Conservation (phyloP, 1,140 invertebrate genomes). For the Penaeus indicus region DNA sequence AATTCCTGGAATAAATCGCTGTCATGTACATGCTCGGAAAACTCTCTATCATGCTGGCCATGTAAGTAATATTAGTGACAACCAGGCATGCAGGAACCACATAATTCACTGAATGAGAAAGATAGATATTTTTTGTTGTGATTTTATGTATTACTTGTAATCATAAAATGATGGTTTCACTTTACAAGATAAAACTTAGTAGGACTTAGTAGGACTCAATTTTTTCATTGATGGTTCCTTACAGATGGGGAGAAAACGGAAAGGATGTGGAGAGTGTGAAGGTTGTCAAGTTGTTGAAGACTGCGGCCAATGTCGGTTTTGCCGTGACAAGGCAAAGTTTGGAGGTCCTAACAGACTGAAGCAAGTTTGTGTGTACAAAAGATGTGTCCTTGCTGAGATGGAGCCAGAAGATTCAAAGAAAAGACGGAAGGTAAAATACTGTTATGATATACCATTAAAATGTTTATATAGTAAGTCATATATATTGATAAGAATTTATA, state of each 20-base stretch:
- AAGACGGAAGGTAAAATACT: slow-evolving; percentile 50
- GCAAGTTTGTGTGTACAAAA: slow-evolving; percentile 66
- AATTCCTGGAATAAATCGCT: slow-evolving; percentile 33
- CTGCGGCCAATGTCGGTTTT: slow-evolving; percentile 66
- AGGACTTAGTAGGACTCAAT: not conserved
- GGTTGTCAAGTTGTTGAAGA: slow-evolving; percentile 67
- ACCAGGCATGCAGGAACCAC: not conserved
- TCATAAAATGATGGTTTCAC: not conserved
- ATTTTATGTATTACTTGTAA: not conserved
- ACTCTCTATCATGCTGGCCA: slow-evolving; percentile 43
- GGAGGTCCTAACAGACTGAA: slow-evolving; percentile 67
- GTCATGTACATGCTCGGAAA: slow-evolving; percentile 29
- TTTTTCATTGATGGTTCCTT: not conserved
- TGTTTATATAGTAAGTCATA: not conserved
- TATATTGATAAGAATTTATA: no score
- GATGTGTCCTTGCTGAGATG: slow-evolving; percentile 61
- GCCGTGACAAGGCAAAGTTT: slow-evolving; percentile 67
- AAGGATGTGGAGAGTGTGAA: slow-evolving; percentile 66
- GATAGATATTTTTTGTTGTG: not conserved
- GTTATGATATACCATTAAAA: not conserved
- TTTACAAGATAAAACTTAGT: not conserved
- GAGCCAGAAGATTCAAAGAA: slow-evolving; percentile 60
- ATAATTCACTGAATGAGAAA: not conserved
- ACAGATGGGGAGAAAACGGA: slow-evolving; percentile 65
- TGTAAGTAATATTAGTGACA: slow-evolving; percentile 28